phyloP scores from a whole-genome alignment of 2,888 invertebrate species.

The Catocala sponsa region DNA sequence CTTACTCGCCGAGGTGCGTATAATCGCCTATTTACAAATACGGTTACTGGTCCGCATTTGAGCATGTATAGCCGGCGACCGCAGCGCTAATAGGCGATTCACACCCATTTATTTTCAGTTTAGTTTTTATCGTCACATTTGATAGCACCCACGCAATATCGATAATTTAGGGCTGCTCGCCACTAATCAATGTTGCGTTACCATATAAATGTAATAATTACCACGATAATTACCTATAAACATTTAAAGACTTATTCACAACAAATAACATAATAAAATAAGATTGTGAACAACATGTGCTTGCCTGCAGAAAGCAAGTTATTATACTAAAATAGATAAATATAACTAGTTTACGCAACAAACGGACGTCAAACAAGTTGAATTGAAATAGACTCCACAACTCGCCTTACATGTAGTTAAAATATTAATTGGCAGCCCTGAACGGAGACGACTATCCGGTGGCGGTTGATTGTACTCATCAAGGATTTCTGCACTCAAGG shows the following conservation, averaged over 20 bases:
- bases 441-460: constrained; percentile 80
- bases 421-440: constrained; percentile 83
- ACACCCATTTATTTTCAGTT: constrained; percentile 78
- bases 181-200: background rate
- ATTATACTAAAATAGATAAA: constrained; percentile 48
- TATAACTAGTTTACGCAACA: constrained; percentile 55
- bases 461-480: constrained; percentile 88
- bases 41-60: constrained; percentile 65
- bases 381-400: constrained; percentile 54
- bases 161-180: constrained; percentile 65
- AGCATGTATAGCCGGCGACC: constrained; percentile 63
- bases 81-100: constrained; percentile 73
- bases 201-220: too few species aligned
- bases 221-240: too few species aligned
- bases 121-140: constrained; percentile 76
- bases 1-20: constrained; percentile 55
- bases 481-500: constrained; percentile 87
- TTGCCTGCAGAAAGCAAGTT: constrained; percentile 23
- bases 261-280: background rate
- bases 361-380: constrained; percentile 57
- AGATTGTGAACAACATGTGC: constrained; percentile 1
- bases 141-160: constrained; percentile 73
- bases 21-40: constrained; percentile 75
- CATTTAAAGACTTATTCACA: background rate
- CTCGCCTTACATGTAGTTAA: constrained; percentile 64